These are phyloP conservation scores for Therioaphis trifolii DNA, from an alignment of 2,888 invertebrate genomes.

Conservation along the genomic window DNA sequence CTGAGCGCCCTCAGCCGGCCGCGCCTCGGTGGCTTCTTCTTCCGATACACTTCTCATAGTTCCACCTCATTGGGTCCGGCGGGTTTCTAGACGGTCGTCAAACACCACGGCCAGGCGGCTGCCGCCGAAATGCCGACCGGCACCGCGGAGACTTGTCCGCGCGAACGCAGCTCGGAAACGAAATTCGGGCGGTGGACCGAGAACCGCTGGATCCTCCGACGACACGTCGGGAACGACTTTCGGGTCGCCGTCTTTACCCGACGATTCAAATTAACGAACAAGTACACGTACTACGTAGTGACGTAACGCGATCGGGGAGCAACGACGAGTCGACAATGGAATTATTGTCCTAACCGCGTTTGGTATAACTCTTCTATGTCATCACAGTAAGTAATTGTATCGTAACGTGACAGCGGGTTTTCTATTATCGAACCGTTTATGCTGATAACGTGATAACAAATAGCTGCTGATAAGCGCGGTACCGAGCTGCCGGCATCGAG, in stretches of 20 bases:
- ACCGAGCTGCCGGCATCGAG: no score
- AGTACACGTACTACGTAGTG: neutral
- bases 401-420: no score
- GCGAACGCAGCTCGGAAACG: neutral
- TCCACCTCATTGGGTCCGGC: conserved; percentile 42
- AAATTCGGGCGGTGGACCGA: neutral
- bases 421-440: neutral
- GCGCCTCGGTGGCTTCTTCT: conserved; percentile 37
- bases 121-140: neutral
- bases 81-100: neutral
- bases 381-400: no score
- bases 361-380: no score
- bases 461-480: neutral
- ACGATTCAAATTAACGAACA: neutral
- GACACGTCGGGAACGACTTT: no score
- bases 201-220: neutral
- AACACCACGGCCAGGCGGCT: neutral
- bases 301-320: neutral
- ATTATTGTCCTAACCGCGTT: no score
- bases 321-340: no score
- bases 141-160: neutral
- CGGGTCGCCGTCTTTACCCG: no score
- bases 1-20: conserved; percentile 6
- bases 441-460: neutral
- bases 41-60: conserved; percentile 50